Evolutionary conservation across 2,888 invertebrate species (phyloP).

Genomic region (Amblyteles armatorius): DNA sequence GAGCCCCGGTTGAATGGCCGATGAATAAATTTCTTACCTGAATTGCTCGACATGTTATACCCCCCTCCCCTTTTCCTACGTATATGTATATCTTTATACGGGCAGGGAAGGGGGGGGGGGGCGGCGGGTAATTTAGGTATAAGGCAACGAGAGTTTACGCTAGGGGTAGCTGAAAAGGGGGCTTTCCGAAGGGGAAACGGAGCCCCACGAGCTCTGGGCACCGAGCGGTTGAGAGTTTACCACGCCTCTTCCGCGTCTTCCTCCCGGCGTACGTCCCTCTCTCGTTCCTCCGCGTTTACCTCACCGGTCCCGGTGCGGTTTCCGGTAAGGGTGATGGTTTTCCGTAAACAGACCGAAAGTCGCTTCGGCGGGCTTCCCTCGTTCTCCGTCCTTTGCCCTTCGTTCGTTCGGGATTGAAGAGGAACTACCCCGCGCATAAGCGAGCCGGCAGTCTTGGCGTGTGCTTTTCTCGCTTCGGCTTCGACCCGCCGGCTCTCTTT

Average conservation of each 20-base stretch:
- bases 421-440: conserved; percentile 21
- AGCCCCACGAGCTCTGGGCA: conserved; percentile 63
- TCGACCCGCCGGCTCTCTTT: conserved; percentile 34
- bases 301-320: conserved; percentile 54
- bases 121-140: conserved; percentile 52
- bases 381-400: conserved; percentile 60
- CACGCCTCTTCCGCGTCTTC: conserved; percentile 79
- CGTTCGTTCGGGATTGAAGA: conserved; percentile 57
- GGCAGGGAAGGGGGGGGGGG: background rate
- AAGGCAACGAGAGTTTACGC: conserved; percentile 66
- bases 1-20: conserved; percentile 67
- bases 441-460: conserved; percentile 38
- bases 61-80: background rate
- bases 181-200: conserved; percentile 43
- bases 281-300: conserved; percentile 42
- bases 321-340: conserved; percentile 72
- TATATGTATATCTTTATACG: conserved; percentile 6
- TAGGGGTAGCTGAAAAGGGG: conserved; percentile 40
- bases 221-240: conserved; percentile 71
- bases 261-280: conserved; percentile 30
- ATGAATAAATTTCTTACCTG: conserved; percentile 79
- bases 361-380: conserved; percentile 65
- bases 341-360: conserved; percentile 79
- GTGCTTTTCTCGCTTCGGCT: conserved; percentile 57
- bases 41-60: conserved; percentile 73